Evolutionary conservation across 1,140 invertebrate genomes (phyloP).

Genomic region (Drosophila setifemur): DNA sequence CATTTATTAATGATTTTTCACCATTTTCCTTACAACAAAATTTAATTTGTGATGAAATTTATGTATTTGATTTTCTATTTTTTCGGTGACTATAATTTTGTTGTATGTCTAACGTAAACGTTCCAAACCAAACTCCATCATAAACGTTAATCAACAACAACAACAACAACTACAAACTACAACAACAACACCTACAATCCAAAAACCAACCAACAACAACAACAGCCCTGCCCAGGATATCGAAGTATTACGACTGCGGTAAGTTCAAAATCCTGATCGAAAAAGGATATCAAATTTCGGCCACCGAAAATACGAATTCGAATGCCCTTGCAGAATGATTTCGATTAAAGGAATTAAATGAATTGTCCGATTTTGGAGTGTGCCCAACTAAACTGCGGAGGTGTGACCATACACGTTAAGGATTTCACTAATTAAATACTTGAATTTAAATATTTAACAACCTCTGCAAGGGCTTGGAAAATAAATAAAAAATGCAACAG

Average conservation of each 20-base stretch:
- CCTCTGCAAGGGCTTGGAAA: slow-evolving; percentile 1
- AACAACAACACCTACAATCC: slow-evolving; percentile 49
- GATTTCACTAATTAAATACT: too few species aligned
- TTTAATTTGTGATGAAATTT: slow-evolving; percentile 58
- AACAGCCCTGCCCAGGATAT: slow-evolving; percentile 86
- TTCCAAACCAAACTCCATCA: slow-evolving; percentile 42
- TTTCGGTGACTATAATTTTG: slow-evolving; percentile 66
- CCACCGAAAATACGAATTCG: not conserved
- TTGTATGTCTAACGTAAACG: slow-evolving; percentile 59
- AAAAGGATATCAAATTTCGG: not conserved
- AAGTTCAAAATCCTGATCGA: slow-evolving; percentile 81
- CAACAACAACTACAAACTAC: slow-evolving; percentile 44
- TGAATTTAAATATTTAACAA: too few species aligned
- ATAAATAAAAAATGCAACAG: not conserved
- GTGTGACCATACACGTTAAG: too few species aligned
- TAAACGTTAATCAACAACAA: slow-evolving; percentile 56
- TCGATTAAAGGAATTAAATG: too few species aligned
- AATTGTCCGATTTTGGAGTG: too few species aligned
- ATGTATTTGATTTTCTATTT: slow-evolving; percentile 74
- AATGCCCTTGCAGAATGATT: slow-evolving; percentile 9
- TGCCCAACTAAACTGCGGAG: too few species aligned
- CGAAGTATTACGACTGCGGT: slow-evolving; percentile 87
- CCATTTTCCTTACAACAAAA: not conserved
- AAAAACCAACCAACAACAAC: slow-evolving; percentile 42
- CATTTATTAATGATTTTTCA: slow-evolving; percentile 9